A percentile compares a stretch with the other conserved stretches of the same genome.
phyloP scores from a whole-genome alignment of 2,797 vertebrate genomes.

The Cyclopterus lumpus region DNA sequence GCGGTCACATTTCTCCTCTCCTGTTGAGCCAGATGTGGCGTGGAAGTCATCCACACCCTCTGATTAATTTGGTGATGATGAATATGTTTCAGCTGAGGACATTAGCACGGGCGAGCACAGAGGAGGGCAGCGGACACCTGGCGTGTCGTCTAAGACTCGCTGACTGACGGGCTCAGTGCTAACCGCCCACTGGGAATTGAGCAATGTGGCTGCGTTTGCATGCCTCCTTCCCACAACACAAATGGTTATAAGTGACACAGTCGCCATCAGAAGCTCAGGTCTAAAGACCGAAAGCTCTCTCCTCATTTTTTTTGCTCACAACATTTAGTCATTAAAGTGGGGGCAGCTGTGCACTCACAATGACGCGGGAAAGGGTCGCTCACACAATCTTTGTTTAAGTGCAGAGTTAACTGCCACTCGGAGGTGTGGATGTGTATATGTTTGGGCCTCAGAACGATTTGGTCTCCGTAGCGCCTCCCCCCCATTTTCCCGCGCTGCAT shows the following conservation, averaged over 20 bases:
- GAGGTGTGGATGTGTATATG: background rate
- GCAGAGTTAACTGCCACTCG: background rate
- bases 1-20: slow-evolving; percentile 75
- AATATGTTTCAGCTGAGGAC: slow-evolving; percentile 85
- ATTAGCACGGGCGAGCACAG: slow-evolving; percentile 73
- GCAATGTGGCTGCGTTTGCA: slow-evolving; percentile 77
- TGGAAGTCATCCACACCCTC: slow-evolving; percentile 72
- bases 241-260: slow-evolving; percentile 65
- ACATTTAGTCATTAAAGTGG: slow-evolving; percentile 59
- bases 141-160: slow-evolving; percentile 75
- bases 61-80: slow-evolving; percentile 89
- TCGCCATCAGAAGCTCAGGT: slow-evolving; percentile 53
- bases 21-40: slow-evolving; percentile 75
- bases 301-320: slow-evolving; percentile 49
- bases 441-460: background rate
- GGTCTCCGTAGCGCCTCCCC: background rate
- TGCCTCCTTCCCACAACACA: slow-evolving; percentile 77
- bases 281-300: slow-evolving; percentile 51
- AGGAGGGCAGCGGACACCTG: slow-evolving; percentile 82
- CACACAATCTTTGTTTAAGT: slow-evolving; percentile 27
- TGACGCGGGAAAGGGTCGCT: slow-evolving; percentile 41
- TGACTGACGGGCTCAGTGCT: slow-evolving; percentile 82
- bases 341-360: slow-evolving; percentile 74
- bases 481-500: background rate
- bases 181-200: slow-evolving; percentile 80